Base-by-base conservation (phyloP, 2,113 vertebrate genomes). In the Galeopterus variegatus region DNA sequence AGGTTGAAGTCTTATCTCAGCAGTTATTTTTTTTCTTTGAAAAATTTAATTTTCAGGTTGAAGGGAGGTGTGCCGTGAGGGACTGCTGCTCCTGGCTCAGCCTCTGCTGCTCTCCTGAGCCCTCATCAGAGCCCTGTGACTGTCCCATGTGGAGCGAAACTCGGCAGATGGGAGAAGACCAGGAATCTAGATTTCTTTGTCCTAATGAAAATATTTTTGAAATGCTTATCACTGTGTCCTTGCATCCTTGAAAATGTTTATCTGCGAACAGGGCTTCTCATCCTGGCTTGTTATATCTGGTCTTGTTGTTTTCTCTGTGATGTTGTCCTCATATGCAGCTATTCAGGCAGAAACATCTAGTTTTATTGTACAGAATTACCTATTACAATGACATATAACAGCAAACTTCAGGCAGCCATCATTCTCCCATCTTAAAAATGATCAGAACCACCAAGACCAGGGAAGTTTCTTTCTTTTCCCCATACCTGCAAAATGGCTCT, bases 71-170 rank as follows among this genome's bases (percentile, higher is more conserved):
- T 12, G 58, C 13, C 54, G 1, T 0, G 6, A 60, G 8, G 26
- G n/a, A 26, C 28, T 31, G 12, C 15, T 17, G 7, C 14, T 80
- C 88, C 54, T 83, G 15, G 12, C 5, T 73, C 26, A 33, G 58
- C 13, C 33, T 82, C 48, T 58, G 4, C 24, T 26, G 0, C 8
- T n/a, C 31, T 10, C 24, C 24, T 72, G 10, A 33, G 52, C 13
- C 31, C 1, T 4, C 1, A 8, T 41, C 8, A 19, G 8, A n/a
- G 17, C 0, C 1, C 31, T 17, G 62, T 26, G 36, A 41, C 6
- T 19, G 8, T 33, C 3, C 48, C 36, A 15, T 31, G 23, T 33
- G n/a, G 70, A 72, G 1, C n/a, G n/a, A 73, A 56, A 80, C 50
- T 6, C 23, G 23, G 18, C 1, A 12, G 21, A 17, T 28, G n/a